Evolutionary conservation across 2,888 invertebrate genomes (phyloP).

Genomic region (Drosophila colorata): DNA sequence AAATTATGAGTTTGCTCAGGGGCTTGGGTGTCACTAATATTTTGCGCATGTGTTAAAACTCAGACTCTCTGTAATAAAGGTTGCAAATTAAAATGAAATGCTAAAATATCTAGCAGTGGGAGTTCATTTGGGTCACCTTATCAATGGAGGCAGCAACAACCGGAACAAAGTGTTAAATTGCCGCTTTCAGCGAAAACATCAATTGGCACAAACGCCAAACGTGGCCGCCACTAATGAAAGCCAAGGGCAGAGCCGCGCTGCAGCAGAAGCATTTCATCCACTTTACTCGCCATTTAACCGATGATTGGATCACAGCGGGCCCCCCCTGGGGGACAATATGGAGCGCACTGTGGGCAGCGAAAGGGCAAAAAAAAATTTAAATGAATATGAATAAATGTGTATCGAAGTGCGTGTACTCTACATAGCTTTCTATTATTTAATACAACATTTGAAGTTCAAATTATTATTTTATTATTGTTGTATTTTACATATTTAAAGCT

Average conservation of each 20-base stretch:
- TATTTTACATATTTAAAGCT: neutral
- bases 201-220: constrained; percentile 54
- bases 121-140: constrained; percentile 25
- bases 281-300: constrained; percentile 78
- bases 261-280: constrained; percentile 44
- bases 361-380: constrained; percentile 41
- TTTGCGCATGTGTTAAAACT: constrained; percentile 48
- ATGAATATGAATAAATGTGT: neutral
- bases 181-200: constrained; percentile 62
- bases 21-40: neutral
- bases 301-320: constrained; percentile 72
- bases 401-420: constrained; percentile 18
- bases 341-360: constrained; percentile 20
- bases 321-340: constrained; percentile 29
- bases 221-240: constrained; percentile 68
- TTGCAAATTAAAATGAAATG: constrained; percentile 66
- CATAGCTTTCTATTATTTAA: too few relatives aligned
- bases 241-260: constrained; percentile 27
- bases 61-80: constrained; percentile 19
- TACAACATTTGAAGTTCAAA: too few relatives aligned
- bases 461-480: too few relatives aligned
- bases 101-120: constrained; percentile 61
- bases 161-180: constrained; percentile 65
- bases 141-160: constrained; percentile 22
- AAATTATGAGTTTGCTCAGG: constrained; percentile 33